These are phyloP conservation scores for Eupithecia inturbata DNA, from an alignment of 2,888 invertebrate genomes.

Conservation along the genomic window DNA sequence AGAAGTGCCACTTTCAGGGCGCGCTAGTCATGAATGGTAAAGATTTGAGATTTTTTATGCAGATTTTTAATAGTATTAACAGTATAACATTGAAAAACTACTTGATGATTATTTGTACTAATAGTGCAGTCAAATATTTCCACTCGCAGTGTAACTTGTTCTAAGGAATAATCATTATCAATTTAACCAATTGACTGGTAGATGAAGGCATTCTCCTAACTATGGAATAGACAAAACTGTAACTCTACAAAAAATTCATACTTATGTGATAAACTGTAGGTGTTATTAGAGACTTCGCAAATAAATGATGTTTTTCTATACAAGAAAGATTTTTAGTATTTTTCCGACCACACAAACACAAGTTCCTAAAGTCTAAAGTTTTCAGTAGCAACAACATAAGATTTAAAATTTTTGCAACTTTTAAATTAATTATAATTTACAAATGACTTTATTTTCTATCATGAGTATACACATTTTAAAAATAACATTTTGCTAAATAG, in stretches of 20 bases:
- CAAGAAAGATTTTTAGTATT: background rate
- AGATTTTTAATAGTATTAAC: background rate
- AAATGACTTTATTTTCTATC: no score
- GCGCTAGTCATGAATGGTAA: slow-evolving; percentile 7
- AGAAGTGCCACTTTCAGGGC: slow-evolving; percentile 22
- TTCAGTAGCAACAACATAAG: background rate
- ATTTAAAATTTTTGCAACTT: no score
- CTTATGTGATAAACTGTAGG: background rate
- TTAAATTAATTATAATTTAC: no score
- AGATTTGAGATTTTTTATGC: background rate
- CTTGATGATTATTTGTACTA: background rate
- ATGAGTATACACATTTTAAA: no score
- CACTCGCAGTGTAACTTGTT: background rate
- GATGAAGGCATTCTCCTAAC: background rate
- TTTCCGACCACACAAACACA: background rate
- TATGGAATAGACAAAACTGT: background rate
- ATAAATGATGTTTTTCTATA: background rate
- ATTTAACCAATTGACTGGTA: background rate
- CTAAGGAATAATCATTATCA: background rate
- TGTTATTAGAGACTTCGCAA: background rate
- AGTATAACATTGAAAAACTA: background rate
- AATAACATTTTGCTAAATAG: no score
- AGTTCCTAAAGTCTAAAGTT: background rate
- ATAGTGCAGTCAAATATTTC: background rate
- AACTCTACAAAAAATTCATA: background rate